Base-by-base conservation (phyloP, 2,797 vertebrate genomes). In the Eurystomus glaucurus region DNA sequence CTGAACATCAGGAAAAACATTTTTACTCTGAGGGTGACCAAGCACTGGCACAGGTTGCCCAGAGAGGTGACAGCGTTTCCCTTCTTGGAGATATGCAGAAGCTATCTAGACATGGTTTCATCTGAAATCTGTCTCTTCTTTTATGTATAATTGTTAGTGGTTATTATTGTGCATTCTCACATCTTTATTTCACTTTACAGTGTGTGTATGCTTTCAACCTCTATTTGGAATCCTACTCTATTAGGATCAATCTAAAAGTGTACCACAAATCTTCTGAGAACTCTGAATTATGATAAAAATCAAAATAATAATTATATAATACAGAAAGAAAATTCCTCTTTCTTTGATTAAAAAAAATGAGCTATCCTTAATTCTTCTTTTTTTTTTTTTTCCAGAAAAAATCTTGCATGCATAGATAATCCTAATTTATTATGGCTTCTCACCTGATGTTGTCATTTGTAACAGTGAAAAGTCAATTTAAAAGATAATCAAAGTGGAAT, bases 401-500 rank as follows among this genome's bases (percentile, higher is more conserved):
- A 7, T 18, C 3, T 3, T 84, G 1, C 51, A 18, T 0, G 1
- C 20, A 11, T 14, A 69, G 21, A 64, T 60, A 55, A 79, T 7
- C 6, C 41, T 85, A 48, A 70, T 77, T 92, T 77, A 48, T 83
- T 18, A 20, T 46, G 14, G 16, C 8, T 95, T 88, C 95, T 83
- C 57, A 65, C 31, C 68, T 85, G 20, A 45, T 41, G 21, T 39
- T 86, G 43, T 94, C 1, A 54, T 94, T 95, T 83, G 15, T 92
- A 77, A 25, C 41, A 80, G n/a, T 54, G 35, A n/a, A 85, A 78
- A 46, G 54, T 57, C 0, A 0, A 68, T 88, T 88, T 82, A 70
- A 85, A 92, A 91, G 41, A 60, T 48, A 79, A 83, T 35, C 35
- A 51, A 79, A 80, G 15, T n/a, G 68, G 55, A 95, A 77, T 71